These are phyloP conservation scores for Ia io DNA, from an alignment of 2,113 vertebrate species.

Conservation along the genomic window DNA sequence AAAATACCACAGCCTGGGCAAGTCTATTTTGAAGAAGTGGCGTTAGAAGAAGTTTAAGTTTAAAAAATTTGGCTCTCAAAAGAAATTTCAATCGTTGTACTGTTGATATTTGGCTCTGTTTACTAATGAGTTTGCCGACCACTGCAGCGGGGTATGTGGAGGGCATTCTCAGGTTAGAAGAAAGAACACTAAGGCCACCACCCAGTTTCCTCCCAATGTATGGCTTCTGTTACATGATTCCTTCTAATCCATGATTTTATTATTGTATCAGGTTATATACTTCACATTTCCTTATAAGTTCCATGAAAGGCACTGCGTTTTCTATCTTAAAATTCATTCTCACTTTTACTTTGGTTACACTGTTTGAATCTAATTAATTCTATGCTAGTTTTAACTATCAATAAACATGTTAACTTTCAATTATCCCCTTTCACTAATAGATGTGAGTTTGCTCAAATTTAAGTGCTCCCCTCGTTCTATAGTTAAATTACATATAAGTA, in stretches of 20 bases:
- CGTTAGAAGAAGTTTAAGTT: too few relatives aligned
- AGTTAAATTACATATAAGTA: not conserved
- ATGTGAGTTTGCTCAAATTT: not conserved
- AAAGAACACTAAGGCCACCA: not conserved
- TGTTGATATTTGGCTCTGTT: too few relatives aligned
- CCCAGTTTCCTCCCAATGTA: not conserved
- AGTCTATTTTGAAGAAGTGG: too few relatives aligned
- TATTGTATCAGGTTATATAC: not conserved
- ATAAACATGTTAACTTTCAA: not conserved
- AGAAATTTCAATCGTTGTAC: too few relatives aligned
- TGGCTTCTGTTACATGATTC: not conserved
- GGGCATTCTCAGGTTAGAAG: not conserved
- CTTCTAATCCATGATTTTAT: not conserved
- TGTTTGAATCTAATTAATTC: not conserved
- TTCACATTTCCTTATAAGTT: not conserved
- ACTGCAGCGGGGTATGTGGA: too few relatives aligned
- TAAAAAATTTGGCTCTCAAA: too few relatives aligned
- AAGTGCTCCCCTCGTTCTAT: not conserved
- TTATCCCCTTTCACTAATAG: not conserved
- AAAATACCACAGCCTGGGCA: too few relatives aligned
- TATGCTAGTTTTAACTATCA: not conserved
- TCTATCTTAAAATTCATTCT: slow-evolving; percentile 3
- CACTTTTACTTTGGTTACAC: not conserved
- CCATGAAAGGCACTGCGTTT: not conserved
- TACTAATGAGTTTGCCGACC: too few relatives aligned